Conservation (phyloP, 1,140 invertebrate species). For the Campodea augens region DNA sequence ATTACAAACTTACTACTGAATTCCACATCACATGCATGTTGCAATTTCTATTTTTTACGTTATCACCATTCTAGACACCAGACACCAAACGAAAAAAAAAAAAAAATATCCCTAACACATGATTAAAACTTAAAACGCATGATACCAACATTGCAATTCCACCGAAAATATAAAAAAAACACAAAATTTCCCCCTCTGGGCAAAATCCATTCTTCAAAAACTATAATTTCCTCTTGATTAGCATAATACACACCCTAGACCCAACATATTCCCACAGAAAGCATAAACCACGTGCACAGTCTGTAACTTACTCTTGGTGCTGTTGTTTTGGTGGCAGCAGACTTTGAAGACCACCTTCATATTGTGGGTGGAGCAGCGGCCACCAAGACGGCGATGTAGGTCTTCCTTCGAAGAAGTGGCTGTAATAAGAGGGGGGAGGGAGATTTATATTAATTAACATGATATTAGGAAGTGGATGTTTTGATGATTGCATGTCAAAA, state of each 20-base stretch:
- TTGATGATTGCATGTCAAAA: too few relatives aligned
- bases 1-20: too few relatives aligned
- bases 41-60: too few relatives aligned
- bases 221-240: neutral
- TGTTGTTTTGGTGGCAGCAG: conserved; percentile 45
- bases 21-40: too few relatives aligned
- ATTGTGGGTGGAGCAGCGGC: conserved; percentile 73
- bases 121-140: neutral
- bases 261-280: neutral
- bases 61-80: too few relatives aligned
- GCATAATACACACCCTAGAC: neutral
- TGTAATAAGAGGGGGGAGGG: conserved; percentile 21
- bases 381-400: conserved; percentile 70
- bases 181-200: neutral
- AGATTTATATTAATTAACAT: too few relatives aligned
- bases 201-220: neutral
- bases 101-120: neutral
- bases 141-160: neutral
- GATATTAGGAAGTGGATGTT: too few relatives aligned
- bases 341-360: conserved; percentile 94
- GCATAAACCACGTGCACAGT: neutral
- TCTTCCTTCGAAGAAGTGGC: conserved; percentile 78
- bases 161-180: neutral
- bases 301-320: conserved; percentile 23
- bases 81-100: conserved; percentile 1